Evolutionary conservation across 2,888 invertebrate species (phyloP).

Genomic region (Bhutanitis thaidina): DNA sequence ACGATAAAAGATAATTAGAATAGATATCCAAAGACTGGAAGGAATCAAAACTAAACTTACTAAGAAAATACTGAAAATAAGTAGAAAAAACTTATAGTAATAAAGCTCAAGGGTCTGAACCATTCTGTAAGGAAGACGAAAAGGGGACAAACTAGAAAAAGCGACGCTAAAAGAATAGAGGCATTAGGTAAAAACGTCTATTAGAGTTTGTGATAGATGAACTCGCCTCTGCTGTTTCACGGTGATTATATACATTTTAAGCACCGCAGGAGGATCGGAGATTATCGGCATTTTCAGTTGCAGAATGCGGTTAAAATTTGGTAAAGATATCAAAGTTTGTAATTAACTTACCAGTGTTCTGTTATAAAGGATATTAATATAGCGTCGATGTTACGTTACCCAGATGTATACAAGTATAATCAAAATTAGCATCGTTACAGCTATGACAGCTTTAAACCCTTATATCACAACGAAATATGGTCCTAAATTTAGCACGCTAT

Average conservation of each 20-base stretch:
- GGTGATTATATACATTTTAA: conserved; percentile 38
- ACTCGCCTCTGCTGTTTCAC: conserved; percentile 40
- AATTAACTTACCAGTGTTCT: not conserved
- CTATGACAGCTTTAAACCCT: too few relatives aligned
- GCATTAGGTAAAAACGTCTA: conserved; percentile 53
- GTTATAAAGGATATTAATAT: too few relatives aligned
- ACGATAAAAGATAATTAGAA: too few relatives aligned
- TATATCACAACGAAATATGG: too few relatives aligned
- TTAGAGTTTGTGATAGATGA: conserved; percentile 53
- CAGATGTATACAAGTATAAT: too few relatives aligned
- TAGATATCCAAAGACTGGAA: too few relatives aligned
- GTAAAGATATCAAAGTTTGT: not conserved
- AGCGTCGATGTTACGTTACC: too few relatives aligned
- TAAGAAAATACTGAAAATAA: too few relatives aligned
- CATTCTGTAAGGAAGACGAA: not conserved
- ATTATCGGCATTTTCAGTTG: not conserved
- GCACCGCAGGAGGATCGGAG: not conserved
- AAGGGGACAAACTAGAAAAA: conserved; percentile 31
- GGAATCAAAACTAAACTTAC: too few relatives aligned
- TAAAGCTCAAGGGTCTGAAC: not conserved
- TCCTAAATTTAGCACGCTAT: too few relatives aligned
- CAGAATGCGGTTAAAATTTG: not conserved
- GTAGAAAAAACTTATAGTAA: not conserved
- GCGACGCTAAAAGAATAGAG: conserved; percentile 44
- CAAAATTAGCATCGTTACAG: too few relatives aligned